Evolutionary conservation across 2,113 vertebrate genomes (phyloP).

Genomic region (Anarhynchus alexandrinus): DNA sequence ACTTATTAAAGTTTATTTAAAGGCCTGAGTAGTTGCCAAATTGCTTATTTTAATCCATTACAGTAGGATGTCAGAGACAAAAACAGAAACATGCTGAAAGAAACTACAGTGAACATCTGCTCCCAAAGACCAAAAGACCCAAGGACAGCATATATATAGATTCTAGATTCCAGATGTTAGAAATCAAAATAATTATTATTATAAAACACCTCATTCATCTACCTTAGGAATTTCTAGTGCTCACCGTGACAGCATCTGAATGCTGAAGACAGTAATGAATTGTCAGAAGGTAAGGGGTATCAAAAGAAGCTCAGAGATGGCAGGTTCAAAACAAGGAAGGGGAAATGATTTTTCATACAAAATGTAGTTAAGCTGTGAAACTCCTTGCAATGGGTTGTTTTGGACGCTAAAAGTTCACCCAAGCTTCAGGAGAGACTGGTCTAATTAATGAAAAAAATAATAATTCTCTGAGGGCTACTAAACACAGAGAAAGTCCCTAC

Average conservation of each 20-base stretch:
- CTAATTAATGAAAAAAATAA: not conserved
- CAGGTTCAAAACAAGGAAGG: not conserved
- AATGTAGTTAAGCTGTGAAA: not conserved
- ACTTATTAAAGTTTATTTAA: conserved; percentile 44
- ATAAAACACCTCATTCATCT: conserved; percentile 27
- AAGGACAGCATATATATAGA: not conserved
- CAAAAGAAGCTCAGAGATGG: not conserved
- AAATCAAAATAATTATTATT: conserved; percentile 2
- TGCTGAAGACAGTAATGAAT: not conserved
- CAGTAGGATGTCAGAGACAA: conserved; percentile 14
- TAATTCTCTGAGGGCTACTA: not conserved
- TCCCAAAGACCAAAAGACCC: not conserved
- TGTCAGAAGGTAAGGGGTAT: not conserved
- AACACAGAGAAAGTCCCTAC: not conserved
- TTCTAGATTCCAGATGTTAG: conserved; percentile 29
- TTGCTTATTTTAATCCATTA: conserved; percentile 38
- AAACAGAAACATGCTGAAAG: not conserved
- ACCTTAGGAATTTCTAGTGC: not conserved
- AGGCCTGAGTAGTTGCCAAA: conserved; percentile 42
- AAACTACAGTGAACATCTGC: conserved; percentile 28
- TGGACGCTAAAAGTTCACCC: not conserved
- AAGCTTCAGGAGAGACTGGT: not conserved
- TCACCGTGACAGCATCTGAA: not conserved
- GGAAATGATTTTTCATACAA: not conserved
- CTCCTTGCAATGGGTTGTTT: not conserved